Percentiles rank a stretch among this genome's conserved stretches.
Conservation (phyloP, 2,888 invertebrate genomes). For the Andrena fulva region DNA sequence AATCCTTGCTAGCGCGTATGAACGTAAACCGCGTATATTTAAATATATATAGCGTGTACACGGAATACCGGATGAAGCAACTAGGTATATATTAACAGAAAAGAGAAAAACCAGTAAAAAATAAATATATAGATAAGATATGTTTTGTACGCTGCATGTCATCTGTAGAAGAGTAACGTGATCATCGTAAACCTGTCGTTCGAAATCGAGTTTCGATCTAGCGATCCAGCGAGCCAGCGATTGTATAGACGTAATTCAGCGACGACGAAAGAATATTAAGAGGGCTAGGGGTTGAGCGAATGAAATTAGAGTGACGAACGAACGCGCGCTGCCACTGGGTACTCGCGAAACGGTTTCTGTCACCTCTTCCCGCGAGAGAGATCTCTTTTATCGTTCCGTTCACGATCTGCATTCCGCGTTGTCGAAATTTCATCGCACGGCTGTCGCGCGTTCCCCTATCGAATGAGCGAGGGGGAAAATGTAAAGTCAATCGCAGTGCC, state of each 20-base stretch:
- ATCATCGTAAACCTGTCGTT: constrained; percentile 76
- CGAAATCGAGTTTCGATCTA: constrained; percentile 62
- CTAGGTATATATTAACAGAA: constrained; percentile 56
- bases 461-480: constrained; percentile 47
- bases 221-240: constrained; percentile 71
- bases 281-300: neutral
- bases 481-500: constrained; percentile 71
- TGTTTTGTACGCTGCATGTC: constrained; percentile 84
- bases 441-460: constrained; percentile 34
- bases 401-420: constrained; percentile 26
- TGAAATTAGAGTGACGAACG: neutral
- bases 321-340: constrained; percentile 6
- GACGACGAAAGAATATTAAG: neutral
- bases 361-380: too few species aligned
- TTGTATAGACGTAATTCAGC: constrained; percentile 61
- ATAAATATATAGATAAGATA: constrained; percentile 79
- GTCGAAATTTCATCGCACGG: constrained; percentile 8
- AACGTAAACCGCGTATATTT: constrained; percentile 75
- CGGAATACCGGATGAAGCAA: constrained; percentile 73
- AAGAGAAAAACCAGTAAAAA: constrained; percentile 52
- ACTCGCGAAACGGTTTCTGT: constrained; percentile 37
- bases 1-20: constrained; percentile 77
- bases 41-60: constrained; percentile 73
- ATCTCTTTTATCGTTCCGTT: neutral
- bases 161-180: constrained; percentile 77